These are phyloP conservation scores for Tupaia chinensis DNA, from an alignment of 2,113 vertebrate species.

Conservation along the genomic window DNA sequence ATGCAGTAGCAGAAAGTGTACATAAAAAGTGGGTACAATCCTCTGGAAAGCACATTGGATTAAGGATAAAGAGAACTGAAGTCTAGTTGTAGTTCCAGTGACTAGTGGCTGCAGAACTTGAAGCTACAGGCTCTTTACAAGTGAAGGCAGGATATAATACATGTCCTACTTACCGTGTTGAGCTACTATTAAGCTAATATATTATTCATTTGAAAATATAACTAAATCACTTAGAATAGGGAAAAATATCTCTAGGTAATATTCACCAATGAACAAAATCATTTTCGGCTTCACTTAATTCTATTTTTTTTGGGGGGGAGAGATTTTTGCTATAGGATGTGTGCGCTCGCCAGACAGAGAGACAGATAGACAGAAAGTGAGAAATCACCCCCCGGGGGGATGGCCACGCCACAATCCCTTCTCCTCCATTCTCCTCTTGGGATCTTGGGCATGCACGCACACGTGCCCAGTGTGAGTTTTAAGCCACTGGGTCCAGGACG, in stretches of 20 bases:
- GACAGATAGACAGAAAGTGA: too few species aligned
- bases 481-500: too few species aligned
- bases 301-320: background rate
- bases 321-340: too few species aligned
- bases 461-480: too few species aligned
- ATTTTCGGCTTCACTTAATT: conserved; percentile 22
- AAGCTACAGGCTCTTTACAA: background rate
- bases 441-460: too few species aligned
- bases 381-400: too few species aligned
- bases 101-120: background rate
- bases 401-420: too few species aligned
- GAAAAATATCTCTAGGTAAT: background rate
- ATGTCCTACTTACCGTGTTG: background rate
- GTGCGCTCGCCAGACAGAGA: too few species aligned
- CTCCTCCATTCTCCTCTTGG: too few species aligned
- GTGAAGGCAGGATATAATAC: background rate
- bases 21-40: background rate
- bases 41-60: background rate
- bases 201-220: background rate
- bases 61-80: background rate
- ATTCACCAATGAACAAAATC: background rate
- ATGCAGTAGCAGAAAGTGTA: background rate
- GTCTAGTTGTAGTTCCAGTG: background rate
- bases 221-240: background rate
- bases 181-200: background rate